Conservation (phyloP, 37 sponge, comb jelly and placozoan genomes). For the Halisarca cf. caerulea region DNA sequence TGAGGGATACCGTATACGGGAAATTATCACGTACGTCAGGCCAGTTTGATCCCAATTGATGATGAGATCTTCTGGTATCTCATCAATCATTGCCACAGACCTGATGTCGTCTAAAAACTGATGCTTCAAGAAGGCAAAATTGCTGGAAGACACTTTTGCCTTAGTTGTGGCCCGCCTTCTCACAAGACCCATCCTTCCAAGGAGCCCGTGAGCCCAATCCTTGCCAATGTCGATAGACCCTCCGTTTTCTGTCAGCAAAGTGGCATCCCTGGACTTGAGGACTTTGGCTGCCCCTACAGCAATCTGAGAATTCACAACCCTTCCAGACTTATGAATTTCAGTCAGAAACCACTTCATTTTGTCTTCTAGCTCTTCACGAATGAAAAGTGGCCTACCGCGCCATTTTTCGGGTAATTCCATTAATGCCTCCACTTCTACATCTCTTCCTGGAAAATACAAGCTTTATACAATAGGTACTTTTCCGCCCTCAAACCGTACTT, state of each 20-base stretch:
- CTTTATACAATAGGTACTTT: too few species aligned
- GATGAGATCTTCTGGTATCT: conserved; percentile 5
- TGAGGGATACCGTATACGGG: too few species aligned
- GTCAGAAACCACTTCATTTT: not conserved
- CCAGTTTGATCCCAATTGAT: conserved; percentile 50
- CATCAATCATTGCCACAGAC: not conserved
- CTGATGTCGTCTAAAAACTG: conserved; percentile 21
- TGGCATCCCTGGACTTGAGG: not conserved
- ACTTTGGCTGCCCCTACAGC: not conserved
- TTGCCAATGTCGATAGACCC: not conserved
- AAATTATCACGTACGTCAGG: conserved; percentile 20
- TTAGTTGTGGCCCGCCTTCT: conserved; percentile 17
- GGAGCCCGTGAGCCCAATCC: conserved; percentile 22
- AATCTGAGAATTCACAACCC: conserved; percentile 10
- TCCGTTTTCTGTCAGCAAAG: not conserved
- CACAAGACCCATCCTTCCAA: conserved; percentile 37
- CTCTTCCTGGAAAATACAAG: too few species aligned
- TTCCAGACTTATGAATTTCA: not conserved
- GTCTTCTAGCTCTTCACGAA: conserved; percentile 5
- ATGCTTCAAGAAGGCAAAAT: conserved; percentile 28
- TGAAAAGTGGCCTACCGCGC: not conserved
- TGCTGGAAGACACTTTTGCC: conserved; percentile 20
- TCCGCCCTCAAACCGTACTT: too few species aligned
- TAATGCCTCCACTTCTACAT: too few species aligned
- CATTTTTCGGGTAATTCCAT: not conserved